Conservation (phyloP, 2,797 vertebrate species). For the Eleutherodactylus coqui region DNA sequence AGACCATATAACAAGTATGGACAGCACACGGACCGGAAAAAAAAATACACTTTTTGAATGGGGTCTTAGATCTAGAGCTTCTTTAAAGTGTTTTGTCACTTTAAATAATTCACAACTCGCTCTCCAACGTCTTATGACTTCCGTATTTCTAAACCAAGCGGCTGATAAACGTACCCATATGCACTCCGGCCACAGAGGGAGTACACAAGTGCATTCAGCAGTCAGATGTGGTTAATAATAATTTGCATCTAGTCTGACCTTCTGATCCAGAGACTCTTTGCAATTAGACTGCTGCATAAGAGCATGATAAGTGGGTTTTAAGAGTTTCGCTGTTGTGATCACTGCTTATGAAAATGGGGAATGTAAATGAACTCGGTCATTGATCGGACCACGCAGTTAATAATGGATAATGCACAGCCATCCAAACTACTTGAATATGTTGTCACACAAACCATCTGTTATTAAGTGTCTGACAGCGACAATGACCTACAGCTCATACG, state of each 20-base stretch:
- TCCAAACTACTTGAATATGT: conserved; percentile 15
- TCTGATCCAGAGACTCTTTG: conserved; percentile 16
- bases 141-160: background rate
- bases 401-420: conserved; percentile 32
- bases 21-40: no score
- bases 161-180: background rate
- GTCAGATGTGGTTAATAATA: conserved; percentile 28
- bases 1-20: no score
- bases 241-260: conserved; percentile 15
- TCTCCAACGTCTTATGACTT: background rate
- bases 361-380: conserved; percentile 26
- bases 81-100: background rate
- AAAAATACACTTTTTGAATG: no score
- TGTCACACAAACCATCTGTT: background rate
- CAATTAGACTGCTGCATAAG: conserved; percentile 37
- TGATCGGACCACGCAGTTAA: conserved; percentile 39
- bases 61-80: no score
- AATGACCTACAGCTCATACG: background rate
- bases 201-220: background rate
- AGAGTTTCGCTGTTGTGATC: conserved; percentile 21
- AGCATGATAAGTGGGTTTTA: conserved; percentile 37
- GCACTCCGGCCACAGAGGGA: background rate
- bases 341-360: background rate
- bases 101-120: background rate
- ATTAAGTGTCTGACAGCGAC: background rate